These are phyloP conservation scores for Psammodynastes pulverulentus DNA, from an alignment of 2,113 vertebrate species.

Conservation along the genomic window DNA sequence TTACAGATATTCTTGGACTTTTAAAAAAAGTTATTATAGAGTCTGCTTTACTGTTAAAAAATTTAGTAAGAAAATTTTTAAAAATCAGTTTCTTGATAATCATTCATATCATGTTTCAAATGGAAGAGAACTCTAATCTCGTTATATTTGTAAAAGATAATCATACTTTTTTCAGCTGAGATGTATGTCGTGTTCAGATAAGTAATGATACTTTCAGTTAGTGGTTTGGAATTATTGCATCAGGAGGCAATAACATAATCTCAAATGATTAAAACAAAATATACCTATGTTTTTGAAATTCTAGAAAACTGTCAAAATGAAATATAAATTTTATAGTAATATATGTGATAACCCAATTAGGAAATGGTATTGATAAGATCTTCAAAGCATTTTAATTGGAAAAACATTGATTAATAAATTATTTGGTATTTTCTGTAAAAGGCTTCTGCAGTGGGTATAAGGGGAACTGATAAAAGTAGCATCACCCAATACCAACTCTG, in stretches of 20 bases:
- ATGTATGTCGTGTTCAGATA: constrained; percentile 11
- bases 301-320: constrained; percentile 1
- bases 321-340: background rate
- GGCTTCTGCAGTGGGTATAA: background rate
- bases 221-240: background rate
- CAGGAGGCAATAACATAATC: background rate
- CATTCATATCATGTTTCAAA: background rate
- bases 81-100: background rate
- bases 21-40: background rate
- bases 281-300: background rate
- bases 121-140: background rate
- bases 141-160: constrained; percentile 8
- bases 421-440: no score
- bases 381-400: background rate
- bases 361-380: background rate
- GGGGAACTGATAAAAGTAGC: background rate
- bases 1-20: background rate
- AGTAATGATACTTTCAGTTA: background rate
- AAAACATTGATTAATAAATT: background rate
- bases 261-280: background rate
- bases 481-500: background rate
- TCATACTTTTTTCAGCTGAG: background rate
- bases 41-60: background rate
- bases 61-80: rapidly evolving
- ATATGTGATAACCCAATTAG: background rate